Evolutionary conservation across 1,140 invertebrate genomes (phyloP), one percentile per base, ranked within the genome.

Genomic region (Cecropterus lyciades): DNA sequence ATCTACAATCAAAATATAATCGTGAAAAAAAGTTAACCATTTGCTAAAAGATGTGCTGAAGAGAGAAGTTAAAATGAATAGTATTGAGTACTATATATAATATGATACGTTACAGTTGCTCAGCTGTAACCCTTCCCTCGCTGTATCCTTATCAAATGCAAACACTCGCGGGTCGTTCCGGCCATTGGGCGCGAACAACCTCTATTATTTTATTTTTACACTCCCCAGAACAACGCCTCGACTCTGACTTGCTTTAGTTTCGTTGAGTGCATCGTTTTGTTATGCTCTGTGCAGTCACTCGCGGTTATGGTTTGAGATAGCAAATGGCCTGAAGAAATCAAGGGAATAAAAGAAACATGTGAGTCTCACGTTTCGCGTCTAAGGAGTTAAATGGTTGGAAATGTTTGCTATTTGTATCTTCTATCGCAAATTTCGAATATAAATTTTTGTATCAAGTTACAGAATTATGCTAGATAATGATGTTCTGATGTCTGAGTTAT

Each of bases 151-250:
- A 91, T 91, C 88, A 85, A 85, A 83, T 82, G 79, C 80, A 79
- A 84, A 89, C 88, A 91, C 87, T 87, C 83, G 71, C 72, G 60
- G 49, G 40, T 69, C 79, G 80, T 90, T 88, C 82, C 84, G 77
- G 78, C 77, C 82, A 84, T 88, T 90, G 85, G 69, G 79, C 79
- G 66, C 75, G 73, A 85, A 83, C 66, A 53, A 53, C 68, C 70
- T 72, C 81, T 84, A 82, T 88, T 84, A 82, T 85, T 89, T 87
- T 87, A 85, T 88, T 87, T 80, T 68, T 70, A 78, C 80, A 70
- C 75, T 65, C 77, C 67, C 63, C 60, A 72, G 67, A 74, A 77
- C 62, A 73, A 73, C n/a, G n/a, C n/a, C 67, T 65, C 70, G 71
- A 27, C 48, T 20, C 33, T 33, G 48, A 63, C 59, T 52, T 48